Evolutionary conservation across 1,140 invertebrate genomes (phyloP).

Genomic region (Eueides isabella): DNA sequence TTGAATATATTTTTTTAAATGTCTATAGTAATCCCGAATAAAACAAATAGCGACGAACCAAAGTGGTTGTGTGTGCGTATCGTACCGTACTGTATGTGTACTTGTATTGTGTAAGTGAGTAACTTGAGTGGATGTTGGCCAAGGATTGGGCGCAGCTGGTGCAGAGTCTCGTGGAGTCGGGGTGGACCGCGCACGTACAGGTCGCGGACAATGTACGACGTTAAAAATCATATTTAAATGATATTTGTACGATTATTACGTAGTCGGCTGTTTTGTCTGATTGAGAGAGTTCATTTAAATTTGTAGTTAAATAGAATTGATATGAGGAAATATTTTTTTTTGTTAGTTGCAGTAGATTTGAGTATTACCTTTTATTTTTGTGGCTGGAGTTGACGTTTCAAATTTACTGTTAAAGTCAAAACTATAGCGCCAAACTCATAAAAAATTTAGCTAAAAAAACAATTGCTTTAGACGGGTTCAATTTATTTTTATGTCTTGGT

Average conservation of each 20-base stretch:
- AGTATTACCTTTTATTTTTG: no score
- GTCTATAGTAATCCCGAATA: neutral
- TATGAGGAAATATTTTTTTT: no score
- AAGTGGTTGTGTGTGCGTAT: conserved; percentile 46
- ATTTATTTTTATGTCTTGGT: no score
- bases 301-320: no score
- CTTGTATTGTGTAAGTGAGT: conserved; percentile 51
- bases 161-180: conserved; percentile 90
- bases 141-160: conserved; percentile 91
- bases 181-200: conserved; percentile 90
- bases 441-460: no score
- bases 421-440: no score
- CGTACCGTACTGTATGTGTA: neutral
- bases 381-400: no score
- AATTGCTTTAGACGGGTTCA: no score
- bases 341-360: no score
- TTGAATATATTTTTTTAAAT: no score
- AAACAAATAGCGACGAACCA: conserved; percentile 30
- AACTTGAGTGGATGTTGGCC: conserved; percentile 78
- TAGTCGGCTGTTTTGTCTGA: conserved; percentile 20
- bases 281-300: conserved; percentile 3
- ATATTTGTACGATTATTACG: conserved; percentile 14
- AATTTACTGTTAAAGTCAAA: no score
- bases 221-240: conserved; percentile 42
- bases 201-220: conserved; percentile 83